Percentiles rank a stretch among this genome's conserved stretches.
These are phyloP conservation scores for Neotragus pygmaeus DNA, from an alignment of 2,113 vertebrate species.

Conservation along the genomic window DNA sequence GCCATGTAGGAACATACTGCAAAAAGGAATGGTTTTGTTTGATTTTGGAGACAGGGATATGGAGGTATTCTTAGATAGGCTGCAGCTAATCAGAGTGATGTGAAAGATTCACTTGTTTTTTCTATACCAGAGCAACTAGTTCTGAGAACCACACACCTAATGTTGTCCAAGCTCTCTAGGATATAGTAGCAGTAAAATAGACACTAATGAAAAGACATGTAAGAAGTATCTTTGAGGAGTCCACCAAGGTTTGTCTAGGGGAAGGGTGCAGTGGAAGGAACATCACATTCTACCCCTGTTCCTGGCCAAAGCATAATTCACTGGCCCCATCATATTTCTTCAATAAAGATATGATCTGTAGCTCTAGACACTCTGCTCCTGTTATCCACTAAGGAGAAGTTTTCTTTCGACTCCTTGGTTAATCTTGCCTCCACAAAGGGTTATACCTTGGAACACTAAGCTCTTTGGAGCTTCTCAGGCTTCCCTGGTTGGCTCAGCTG, in stretches of 20 bases:
- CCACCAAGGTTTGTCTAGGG: background rate
- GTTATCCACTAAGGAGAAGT: background rate
- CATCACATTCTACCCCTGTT: background rate
- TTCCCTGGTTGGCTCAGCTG: background rate
- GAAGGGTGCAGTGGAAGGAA: background rate
- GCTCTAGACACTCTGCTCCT: background rate
- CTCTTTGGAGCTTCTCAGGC: background rate
- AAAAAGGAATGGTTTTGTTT: background rate
- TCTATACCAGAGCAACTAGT: background rate
- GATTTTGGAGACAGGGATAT: background rate
- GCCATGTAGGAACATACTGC: background rate
- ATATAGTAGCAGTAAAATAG: background rate
- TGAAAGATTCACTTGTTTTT: background rate
- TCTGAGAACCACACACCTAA: background rate
- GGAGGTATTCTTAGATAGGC: background rate
- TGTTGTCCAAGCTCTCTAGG: background rate
- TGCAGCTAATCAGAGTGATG: background rate
- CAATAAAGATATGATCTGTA: background rate
- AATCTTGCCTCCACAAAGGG: background rate
- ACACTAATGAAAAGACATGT: background rate
- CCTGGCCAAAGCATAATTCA: background rate
- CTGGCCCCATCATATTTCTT: background rate
- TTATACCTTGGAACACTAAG: background rate
- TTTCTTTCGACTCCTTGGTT: background rate
- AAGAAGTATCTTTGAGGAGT: background rate